Percentiles rank a stretch among this genome's conserved stretches.
Conservation (phyloP, 2,888 invertebrate species). For the Petrolisthes manimaculis region DNA sequence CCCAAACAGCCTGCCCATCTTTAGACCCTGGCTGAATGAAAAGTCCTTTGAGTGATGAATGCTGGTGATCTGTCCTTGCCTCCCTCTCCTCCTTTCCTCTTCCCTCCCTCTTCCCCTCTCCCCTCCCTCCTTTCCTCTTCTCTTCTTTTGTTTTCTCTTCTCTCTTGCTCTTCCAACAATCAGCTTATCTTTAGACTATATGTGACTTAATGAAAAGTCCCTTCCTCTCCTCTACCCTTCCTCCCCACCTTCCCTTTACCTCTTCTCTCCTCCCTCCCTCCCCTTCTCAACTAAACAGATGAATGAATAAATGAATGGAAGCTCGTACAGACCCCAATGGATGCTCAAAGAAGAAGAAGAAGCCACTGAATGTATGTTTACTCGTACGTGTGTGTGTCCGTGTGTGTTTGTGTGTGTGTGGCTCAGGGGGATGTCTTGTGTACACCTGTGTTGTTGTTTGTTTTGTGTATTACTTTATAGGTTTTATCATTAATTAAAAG, state of each 20-base stretch:
- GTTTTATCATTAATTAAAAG: too few species aligned
- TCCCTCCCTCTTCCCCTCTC: not conserved
- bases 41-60: constrained; percentile 57
- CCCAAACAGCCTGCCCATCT: constrained; percentile 90
- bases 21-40: constrained; percentile 76
- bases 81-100: not conserved
- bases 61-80: not conserved
- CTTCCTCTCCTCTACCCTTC: not conserved
- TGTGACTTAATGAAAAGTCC: too few species aligned
- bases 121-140: not conserved
- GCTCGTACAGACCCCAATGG: too few species aligned
- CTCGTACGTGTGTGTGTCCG: too few species aligned
- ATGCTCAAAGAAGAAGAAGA: too few species aligned
- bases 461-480: too few species aligned
- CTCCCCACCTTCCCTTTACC: not conserved
- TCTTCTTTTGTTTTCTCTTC: not conserved
- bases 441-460: too few species aligned
- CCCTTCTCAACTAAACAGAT: not conserved
- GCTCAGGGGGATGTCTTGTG: too few species aligned
- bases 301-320: not conserved
- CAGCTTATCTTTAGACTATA: not conserved
- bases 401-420: too few species aligned
- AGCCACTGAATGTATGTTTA: too few species aligned
- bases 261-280: not conserved
- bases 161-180: not conserved